Conservation (phyloP, 53 echinoderm and acorn worm genomes). For the Luidia sarsii region DNA sequence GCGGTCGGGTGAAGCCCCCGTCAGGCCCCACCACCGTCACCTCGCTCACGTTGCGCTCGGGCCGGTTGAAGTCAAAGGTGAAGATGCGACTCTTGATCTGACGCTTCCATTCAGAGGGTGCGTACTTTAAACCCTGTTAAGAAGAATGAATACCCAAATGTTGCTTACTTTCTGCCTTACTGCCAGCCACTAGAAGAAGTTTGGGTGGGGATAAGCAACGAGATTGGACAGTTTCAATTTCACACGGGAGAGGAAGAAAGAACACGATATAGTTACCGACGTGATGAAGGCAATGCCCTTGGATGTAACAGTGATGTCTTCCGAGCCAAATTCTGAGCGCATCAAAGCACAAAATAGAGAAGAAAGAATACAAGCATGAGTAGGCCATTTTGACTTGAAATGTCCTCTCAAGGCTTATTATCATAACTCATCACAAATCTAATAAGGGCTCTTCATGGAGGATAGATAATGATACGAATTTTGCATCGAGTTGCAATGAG, state of each 20-base stretch:
- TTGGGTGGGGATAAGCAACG: too few relatives aligned
- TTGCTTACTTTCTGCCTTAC: not conserved
- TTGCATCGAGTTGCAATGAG: too few relatives aligned
- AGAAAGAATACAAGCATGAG: not conserved
- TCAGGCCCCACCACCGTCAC: conserved; percentile 45
- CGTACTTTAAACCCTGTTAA: not conserved
- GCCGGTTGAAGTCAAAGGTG: conserved; percentile 86
- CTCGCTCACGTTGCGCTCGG: conserved; percentile 63
- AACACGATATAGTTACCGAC: conserved; percentile 38
- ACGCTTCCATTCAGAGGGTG: not conserved
- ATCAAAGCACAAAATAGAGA: not conserved
- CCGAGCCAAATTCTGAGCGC: conserved; percentile 64
- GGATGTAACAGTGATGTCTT: conserved; percentile 59
- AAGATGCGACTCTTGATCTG: conserved; percentile 51
- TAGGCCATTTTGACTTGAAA: too few relatives aligned
- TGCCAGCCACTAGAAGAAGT: not conserved
- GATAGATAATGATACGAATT: too few relatives aligned
- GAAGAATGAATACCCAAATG: not conserved
- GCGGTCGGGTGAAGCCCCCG: not conserved
- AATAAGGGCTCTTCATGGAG: too few relatives aligned
- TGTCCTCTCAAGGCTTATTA: too few relatives aligned
- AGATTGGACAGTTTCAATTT: not conserved
- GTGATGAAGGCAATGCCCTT: conserved; percentile 73
- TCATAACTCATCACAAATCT: too few relatives aligned
- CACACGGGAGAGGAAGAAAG: not conserved